Evolutionary conservation across 2,888 invertebrate species (phyloP), one percentile per base, ranked within the genome.

Genomic region (Ceriagrion tenellum): DNA sequence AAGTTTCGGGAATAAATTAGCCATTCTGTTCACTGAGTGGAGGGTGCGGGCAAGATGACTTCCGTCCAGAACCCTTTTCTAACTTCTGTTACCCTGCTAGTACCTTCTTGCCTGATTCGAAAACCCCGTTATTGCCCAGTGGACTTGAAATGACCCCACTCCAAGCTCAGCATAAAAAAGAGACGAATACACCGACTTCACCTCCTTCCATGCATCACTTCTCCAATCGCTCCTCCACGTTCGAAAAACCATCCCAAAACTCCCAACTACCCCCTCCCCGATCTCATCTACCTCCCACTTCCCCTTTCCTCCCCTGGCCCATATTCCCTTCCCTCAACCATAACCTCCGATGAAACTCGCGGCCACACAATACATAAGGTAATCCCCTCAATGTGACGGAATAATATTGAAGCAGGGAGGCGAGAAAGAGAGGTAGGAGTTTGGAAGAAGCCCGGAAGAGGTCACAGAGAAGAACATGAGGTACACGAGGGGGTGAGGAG

Each of bases 331-430:
- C 55, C 88, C 95, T 6, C 59, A 26, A 63, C 40, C 74, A 74
- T 81, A n/a, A 55, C 55, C 95, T 81, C 59, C 47, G 47, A 47
- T 2, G 47, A 47, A 47, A 47, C 47, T 47, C 47, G 4, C 8
- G 8, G 91, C 47, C 95, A 95, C 95, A 95, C 95, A 95, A 96
- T 95, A 95, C 95, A 96, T 95, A 95, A 95, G 95, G 96, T 95
- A 96, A 96, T 96, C 96, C 95, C 95, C 56, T 88, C 95, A 95
- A 95, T 95, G 95, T 96, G 96, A 96, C 95, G 96, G 95, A 95
- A 96, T 96, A 96, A 96, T 96, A 96, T 95, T 95, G 95, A 95
- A 95, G 47, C 47, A 47, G 47, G 47, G 47, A 47, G 47, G 47
- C 47, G 47, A 47, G 8, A 47, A 47, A 95, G 95, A 95, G 91